These are phyloP conservation scores for Entomyzon cyanotis DNA, from an alignment of 2,113 vertebrate genomes.

Conservation along the genomic window DNA sequence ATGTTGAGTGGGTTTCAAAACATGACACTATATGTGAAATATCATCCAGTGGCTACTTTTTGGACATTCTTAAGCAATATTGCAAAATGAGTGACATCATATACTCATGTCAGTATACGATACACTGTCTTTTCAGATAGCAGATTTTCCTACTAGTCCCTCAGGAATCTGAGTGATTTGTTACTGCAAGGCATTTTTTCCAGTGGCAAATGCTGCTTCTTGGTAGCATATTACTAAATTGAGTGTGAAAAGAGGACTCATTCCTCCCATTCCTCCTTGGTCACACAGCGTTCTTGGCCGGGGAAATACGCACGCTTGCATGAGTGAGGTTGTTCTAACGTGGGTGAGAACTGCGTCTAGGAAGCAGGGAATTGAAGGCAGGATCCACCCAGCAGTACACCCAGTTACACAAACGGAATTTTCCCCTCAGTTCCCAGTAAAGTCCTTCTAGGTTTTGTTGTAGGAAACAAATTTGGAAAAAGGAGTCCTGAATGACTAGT, in stretches of 20 bases:
- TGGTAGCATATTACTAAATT: neutral
- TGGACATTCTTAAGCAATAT: neutral
- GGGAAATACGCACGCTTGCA: neutral
- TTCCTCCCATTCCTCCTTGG: neutral
- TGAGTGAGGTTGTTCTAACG: neutral
- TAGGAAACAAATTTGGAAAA: neutral
- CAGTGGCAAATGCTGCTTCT: neutral
- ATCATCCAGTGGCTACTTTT: neutral
- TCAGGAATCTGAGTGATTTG: neutral
- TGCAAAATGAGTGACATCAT: too few relatives aligned
- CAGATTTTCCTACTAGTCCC: neutral
- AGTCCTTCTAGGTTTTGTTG: neutral
- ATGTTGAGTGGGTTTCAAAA: neutral
- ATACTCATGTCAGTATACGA: neutral
- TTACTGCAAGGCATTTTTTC: constrained; percentile 4
- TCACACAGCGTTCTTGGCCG: neutral
- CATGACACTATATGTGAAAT: neutral
- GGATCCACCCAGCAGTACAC: neutral
- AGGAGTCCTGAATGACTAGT: neutral
- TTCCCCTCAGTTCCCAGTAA: neutral
- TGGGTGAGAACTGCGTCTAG: neutral
- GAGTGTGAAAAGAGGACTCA: neutral
- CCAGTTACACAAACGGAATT: neutral
- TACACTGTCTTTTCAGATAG: neutral
- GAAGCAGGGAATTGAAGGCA: neutral